Percentiles rank a stretch among this genome's conserved stretches.
Conservation (phyloP, 2,113 vertebrate genomes). For the Rhipidura dahli region DNA sequence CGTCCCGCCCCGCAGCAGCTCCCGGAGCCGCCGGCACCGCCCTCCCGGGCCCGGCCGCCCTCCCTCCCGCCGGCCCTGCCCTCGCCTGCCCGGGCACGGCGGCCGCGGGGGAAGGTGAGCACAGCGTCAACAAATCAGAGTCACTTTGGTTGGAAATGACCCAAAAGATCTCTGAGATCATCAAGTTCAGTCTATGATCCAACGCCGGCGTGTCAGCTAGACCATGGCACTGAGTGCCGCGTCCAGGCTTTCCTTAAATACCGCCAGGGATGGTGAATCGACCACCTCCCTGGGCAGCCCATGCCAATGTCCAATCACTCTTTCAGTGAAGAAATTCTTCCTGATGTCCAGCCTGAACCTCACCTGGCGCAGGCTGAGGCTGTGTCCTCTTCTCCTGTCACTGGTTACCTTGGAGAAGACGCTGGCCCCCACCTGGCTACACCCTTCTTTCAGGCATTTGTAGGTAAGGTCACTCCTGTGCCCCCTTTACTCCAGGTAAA, state of each 20-base stretch:
- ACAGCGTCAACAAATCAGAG: rapidly evolving
- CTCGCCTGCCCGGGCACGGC: rapidly evolving
- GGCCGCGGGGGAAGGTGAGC: too few species aligned
- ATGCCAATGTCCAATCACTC: background rate
- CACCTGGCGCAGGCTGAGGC: background rate
- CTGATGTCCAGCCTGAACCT: background rate
- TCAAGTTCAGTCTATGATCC: background rate
- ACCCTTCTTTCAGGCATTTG: background rate
- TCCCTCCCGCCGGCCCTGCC: background rate
- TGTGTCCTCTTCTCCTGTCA: background rate
- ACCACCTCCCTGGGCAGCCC: background rate
- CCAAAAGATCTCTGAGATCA: background rate
- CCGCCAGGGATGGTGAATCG: background rate
- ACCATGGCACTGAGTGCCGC: background rate
- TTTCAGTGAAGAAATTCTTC: background rate
- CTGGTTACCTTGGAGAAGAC: background rate
- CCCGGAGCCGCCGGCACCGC: background rate
- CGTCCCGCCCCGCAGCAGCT: background rate
- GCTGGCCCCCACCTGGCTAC: rapidly evolving
- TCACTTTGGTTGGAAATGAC: rapidly evolving
- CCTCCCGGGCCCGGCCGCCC: background rate
- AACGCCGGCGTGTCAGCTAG: background rate
- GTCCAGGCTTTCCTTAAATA: background rate
- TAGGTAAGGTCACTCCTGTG: background rate
- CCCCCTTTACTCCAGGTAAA: background rate